These are phyloP conservation scores for Drosophila limbata DNA, from an alignment of 2,888 invertebrate species.

Conservation along the genomic window DNA sequence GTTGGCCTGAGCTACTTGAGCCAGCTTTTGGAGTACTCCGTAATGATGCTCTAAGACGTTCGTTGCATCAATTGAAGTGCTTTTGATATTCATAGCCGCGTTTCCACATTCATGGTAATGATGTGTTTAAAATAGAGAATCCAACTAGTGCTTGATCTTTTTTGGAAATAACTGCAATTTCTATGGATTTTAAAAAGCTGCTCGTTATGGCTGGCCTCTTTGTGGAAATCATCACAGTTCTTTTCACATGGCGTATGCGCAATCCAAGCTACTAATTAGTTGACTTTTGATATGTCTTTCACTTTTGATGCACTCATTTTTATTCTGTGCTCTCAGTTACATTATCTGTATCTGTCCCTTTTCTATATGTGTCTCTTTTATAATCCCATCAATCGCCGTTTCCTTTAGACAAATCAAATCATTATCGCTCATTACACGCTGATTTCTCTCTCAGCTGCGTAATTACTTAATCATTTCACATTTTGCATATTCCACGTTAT, in stretches of 20 bases:
- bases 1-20: slow-evolving; percentile 60
- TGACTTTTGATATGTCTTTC: slow-evolving; percentile 34
- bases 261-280: slow-evolving; percentile 50
- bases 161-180: slow-evolving; percentile 21
- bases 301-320: slow-evolving; percentile 2
- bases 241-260: slow-evolving; percentile 28
- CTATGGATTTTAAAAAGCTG: background rate
- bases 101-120: slow-evolving; percentile 66
- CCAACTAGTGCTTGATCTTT: slow-evolving; percentile 26
- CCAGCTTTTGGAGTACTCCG: slow-evolving; percentile 50
- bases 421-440: slow-evolving; percentile 72
- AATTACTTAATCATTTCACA: slow-evolving; percentile 69
- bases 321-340: background rate
- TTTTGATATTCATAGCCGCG: slow-evolving; percentile 55
- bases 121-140: slow-evolving; percentile 54
- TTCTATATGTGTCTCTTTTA: slow-evolving; percentile 8
- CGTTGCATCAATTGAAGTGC: slow-evolving; percentile 42
- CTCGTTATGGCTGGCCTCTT: slow-evolving; percentile 1
- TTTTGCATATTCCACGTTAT: slow-evolving; percentile 22
- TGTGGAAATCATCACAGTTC: background rate
- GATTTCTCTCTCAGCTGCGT: slow-evolving; percentile 53
- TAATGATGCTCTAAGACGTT: slow-evolving; percentile 65
- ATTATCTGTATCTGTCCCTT: background rate
- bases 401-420: slow-evolving; percentile 68
- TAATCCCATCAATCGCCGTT: slow-evolving; percentile 25